Base-by-base conservation (phyloP, 2,113 vertebrate genomes). In the Pyrgilauda ruficollis region DNA sequence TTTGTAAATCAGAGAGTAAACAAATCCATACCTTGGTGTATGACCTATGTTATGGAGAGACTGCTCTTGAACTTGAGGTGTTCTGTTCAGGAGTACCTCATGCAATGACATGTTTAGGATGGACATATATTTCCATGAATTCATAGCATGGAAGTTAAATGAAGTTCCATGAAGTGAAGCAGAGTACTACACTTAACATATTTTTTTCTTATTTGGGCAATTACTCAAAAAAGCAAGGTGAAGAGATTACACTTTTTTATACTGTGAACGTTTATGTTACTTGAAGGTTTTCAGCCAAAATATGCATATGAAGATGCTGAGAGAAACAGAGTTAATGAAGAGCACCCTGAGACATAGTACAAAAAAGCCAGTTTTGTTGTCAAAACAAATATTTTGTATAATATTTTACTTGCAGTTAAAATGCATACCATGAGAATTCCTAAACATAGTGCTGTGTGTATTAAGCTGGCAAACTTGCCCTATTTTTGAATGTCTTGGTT, bases 1-100 rank as follows among this genome's bases (percentile, higher is more conserved):
- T 86, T 62, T 64, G n/a, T 94, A 78, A 94, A 92, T 94, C 92
- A 94, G 85, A 94, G 64, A 75, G 83, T 94, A 96, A 96, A 96
- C 88, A 95, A 72, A 89, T 79, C 67, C 77, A 68, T 90, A 46
- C 79, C 41, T 79, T 73, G 35, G 31, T 80, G 4, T 74, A 77
- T 62, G 52, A 68, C 64, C 30, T 64, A 24, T 75, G 39, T 84
- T 90, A 52, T 10, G 56, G 88, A 77, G 52, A 90, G 35, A 23
- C 56, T 81, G 52, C 78, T 92, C 49, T 73, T 53, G 37, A 68
- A 50, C 68, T 59, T 49, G 47, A 81, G 33, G 2, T 72, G 3
- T 72, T 78, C 44, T 68, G 9, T 75, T 89, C 37, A 89, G 52
- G 20, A 90, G 18, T 47, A 67, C 23, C 12, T 89, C 13, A 7